Conservation (phyloP, 2,888 invertebrate genomes). For the Hydraecia micacea region DNA sequence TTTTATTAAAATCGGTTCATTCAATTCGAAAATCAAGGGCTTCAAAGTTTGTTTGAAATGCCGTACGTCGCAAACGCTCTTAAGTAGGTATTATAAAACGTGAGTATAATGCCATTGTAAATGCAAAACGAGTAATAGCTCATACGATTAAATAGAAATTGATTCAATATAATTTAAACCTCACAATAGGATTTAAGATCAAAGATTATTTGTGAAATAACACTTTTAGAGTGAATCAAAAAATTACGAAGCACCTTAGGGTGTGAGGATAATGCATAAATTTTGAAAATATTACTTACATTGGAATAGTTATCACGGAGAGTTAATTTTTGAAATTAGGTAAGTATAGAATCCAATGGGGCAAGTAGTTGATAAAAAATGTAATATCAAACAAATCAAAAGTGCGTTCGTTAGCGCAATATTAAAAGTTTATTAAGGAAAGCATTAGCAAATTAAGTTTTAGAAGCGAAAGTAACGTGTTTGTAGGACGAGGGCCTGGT, state of each 20-base stretch:
- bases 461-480: slow-evolving; percentile 77
- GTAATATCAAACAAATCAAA: slow-evolving; percentile 53
- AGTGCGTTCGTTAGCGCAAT: slow-evolving; percentile 64
- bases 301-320: neutral
- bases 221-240: slow-evolving; percentile 9
- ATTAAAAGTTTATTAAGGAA: slow-evolving; percentile 66
- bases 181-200: neutral
- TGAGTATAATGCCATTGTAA: slow-evolving; percentile 24
- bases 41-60: too few relatives aligned
- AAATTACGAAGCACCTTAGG: slow-evolving; percentile 7
- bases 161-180: neutral
- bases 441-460: slow-evolving; percentile 75
- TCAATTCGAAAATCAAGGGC: too few relatives aligned
- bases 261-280: slow-evolving; percentile 1
- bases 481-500: slow-evolving; percentile 72
- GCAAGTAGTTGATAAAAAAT: slow-evolving; percentile 26
- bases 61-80: too few relatives aligned
- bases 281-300: slow-evolving; percentile 26
- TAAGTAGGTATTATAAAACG: slow-evolving; percentile 30
- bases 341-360: slow-evolving; percentile 20
- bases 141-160: slow-evolving; percentile 22
- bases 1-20: too few relatives aligned
- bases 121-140: slow-evolving; percentile 32
- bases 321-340: slow-evolving; percentile 5
- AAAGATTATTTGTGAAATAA: slow-evolving; percentile 1